A percentile compares a stretch with the other conserved stretches of the same genome.
Conservation (phyloP, 2,888 invertebrate species). For the Drosophila quinaria region DNA sequence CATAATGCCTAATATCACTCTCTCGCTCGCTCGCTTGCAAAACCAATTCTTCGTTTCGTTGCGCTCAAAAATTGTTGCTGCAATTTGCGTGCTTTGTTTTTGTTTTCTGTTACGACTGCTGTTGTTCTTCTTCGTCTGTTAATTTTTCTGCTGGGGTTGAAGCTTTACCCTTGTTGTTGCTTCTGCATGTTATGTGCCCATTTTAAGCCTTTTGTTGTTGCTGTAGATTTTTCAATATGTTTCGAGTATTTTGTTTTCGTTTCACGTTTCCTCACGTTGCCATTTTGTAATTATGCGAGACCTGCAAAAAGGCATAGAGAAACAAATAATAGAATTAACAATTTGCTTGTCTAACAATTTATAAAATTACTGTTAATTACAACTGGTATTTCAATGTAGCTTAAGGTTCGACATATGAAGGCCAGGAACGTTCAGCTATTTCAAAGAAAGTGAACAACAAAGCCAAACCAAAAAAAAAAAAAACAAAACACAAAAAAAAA, state of each 20-base stretch:
- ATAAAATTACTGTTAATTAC: constrained; percentile 22
- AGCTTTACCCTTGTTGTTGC: constrained; percentile 25
- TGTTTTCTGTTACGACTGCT: constrained; percentile 20
- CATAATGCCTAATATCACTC: constrained; percentile 46
- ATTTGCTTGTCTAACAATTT: constrained; percentile 30
- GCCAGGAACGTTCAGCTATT: constrained; percentile 35
- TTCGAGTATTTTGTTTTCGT: constrained; percentile 31
- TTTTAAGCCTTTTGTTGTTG: constrained; percentile 46
- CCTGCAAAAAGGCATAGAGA: constrained; percentile 48
- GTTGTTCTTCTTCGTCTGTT: constrained; percentile 22
- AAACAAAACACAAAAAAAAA: neutral
- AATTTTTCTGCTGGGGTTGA: constrained; percentile 35
- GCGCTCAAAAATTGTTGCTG: constrained; percentile 53
- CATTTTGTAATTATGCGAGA: constrained; percentile 56
- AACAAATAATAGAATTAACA: constrained; percentile 31
- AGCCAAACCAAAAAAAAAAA: neutral
- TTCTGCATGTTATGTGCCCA: constrained; percentile 51
- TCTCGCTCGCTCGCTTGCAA: constrained; percentile 18
- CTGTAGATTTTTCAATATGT: constrained; percentile 22
- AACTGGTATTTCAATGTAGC: constrained; percentile 3
- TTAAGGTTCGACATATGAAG: constrained; percentile 30
- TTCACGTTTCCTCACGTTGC: constrained; percentile 46
- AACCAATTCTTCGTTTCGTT: constrained; percentile 46
- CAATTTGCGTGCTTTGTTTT: constrained; percentile 28
- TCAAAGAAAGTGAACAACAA: constrained; percentile 37